Percentiles rank a stretch among this genome's conserved stretches.
phyloP scores from a whole-genome alignment of 2,113 vertebrate species.

The Barbus barbus region DNA sequence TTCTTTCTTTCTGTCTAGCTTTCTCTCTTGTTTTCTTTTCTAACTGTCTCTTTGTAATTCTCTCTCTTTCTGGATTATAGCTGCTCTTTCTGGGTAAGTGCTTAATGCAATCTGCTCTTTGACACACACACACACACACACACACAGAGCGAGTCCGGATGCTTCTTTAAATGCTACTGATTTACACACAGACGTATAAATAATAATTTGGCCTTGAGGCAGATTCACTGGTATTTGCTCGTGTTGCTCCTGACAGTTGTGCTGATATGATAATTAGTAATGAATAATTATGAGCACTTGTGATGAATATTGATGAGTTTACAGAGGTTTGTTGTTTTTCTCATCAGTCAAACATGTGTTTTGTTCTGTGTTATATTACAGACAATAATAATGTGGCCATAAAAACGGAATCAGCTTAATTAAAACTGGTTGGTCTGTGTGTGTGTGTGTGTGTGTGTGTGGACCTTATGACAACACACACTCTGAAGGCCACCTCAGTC shows the following conservation, averaged over 20 bases:
- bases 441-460: background rate
- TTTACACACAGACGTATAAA: constrained; percentile 6
- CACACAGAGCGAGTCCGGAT: no score
- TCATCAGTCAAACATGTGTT: background rate
- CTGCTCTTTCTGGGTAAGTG: constrained; percentile 3
- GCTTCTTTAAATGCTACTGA: no score
- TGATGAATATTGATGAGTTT: constrained; percentile 40
- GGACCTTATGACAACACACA: no score
- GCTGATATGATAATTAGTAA: constrained; percentile 43
- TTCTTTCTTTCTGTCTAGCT: background rate
- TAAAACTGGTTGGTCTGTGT: background rate
- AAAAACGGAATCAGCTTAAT: constrained; percentile 5
- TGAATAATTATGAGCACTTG: constrained; percentile 40
- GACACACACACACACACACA: background rate
- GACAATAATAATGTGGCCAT: background rate
- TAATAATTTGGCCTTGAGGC: background rate
- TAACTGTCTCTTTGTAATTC: constrained; percentile 8
- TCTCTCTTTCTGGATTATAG: constrained; percentile 12
- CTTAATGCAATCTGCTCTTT: background rate
- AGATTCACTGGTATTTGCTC: background rate
- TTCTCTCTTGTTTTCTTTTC: background rate
- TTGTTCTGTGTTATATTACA: background rate
- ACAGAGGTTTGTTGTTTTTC: constrained; percentile 28
- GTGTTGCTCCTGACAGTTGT: constrained; percentile 30
- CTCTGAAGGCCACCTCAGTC: background rate